Evolutionary conservation across 2,797 vertebrate genomes (phyloP), one percentile per base, ranked within the genome.

Genomic region (Platyrinchus mystaceus): DNA sequence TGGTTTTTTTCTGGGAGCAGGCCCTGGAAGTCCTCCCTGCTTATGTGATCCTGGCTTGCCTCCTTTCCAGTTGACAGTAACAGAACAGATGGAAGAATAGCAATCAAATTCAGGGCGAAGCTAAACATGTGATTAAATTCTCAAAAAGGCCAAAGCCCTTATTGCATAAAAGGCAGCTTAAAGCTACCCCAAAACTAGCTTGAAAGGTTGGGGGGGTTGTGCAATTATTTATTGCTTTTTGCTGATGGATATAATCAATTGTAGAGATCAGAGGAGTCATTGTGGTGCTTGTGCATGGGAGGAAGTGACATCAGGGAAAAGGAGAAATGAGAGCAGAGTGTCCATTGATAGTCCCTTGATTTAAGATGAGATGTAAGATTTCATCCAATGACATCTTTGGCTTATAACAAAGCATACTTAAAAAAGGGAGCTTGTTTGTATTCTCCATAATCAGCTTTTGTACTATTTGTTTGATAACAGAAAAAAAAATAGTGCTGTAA

Each of bases 141-240:
- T 58, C 80, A 81, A 88, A 95, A 95, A 85, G 75, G 68, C 66
- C 90, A 85, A 89, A 95, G 73, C 75, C 66, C 43, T 75, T 69
- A 37, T 43, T 75, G 62, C 64, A n/a, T n/a, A 46, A 69, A 81
- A 76, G 79, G 79, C 79, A 87, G 89, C 66, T 91, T 96, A 95
- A 76, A 84, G 62, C 62, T 87, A 81, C 66, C 47, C 41, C 70
- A 78, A 84, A 92, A 92, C 28, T 91, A 73, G 16, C 46, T 78
- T 22, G 43, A 81, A 76, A 47, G 28, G 27, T 76, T 69, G 17
- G 6, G 11, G 11, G 2, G 7, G 8, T 62, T n/a, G 23, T 56
- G 10, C 22, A 55, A 26, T 43, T 76, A 28, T 67, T 91, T 84
- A 47, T 44, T 93, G 43, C 7, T 81, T 52, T 94, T 81, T 75